These are phyloP conservation scores for Diogma glabrata DNA, from an alignment of 2,888 invertebrate species.

Conservation along the genomic window DNA sequence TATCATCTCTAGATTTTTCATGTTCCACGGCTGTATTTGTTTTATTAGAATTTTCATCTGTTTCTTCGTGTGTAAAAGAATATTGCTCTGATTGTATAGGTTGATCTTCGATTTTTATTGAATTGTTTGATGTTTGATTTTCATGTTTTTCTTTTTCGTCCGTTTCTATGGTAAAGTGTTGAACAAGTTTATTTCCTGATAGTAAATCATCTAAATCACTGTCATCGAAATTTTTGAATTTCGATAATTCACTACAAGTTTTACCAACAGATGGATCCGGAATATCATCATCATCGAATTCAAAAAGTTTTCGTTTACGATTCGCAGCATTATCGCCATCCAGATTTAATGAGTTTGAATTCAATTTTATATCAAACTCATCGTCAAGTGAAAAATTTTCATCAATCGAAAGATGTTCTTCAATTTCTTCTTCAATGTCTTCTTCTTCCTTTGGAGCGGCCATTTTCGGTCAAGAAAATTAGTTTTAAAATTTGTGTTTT, in stretches of 20 bases:
- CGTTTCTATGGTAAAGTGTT: constrained; percentile 28
- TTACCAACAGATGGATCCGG: not conserved
- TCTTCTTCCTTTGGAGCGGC: not conserved
- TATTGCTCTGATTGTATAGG: too few species aligned
- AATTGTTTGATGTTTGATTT: too few species aligned
- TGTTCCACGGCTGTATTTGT: constrained; percentile 1
- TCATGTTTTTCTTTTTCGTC: not conserved
- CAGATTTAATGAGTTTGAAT: not conserved
- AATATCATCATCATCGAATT: constrained; percentile 16
- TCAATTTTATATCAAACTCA: constrained; percentile 1
- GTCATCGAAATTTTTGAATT: constrained; percentile 13
- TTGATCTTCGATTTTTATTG: too few species aligned
- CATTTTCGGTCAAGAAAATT: too few species aligned
- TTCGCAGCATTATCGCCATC: constrained; percentile 9
- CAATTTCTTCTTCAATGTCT: constrained; percentile 33
- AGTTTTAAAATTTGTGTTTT: too few species aligned
- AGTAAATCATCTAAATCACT: constrained; percentile 31
- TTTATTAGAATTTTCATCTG: not conserved
- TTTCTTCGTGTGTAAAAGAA: too few species aligned
- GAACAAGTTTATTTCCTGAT: constrained; percentile 31
- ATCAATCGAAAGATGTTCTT: constrained; percentile 26
- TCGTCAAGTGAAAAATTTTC: constrained; percentile 16
- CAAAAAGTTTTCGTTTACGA: constrained; percentile 18
- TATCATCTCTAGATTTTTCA: constrained; percentile 14
- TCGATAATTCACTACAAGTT: not conserved